phyloP scores from a whole-genome alignment of 2,113 vertebrate species.

The Scophthalmus maximus region DNA sequence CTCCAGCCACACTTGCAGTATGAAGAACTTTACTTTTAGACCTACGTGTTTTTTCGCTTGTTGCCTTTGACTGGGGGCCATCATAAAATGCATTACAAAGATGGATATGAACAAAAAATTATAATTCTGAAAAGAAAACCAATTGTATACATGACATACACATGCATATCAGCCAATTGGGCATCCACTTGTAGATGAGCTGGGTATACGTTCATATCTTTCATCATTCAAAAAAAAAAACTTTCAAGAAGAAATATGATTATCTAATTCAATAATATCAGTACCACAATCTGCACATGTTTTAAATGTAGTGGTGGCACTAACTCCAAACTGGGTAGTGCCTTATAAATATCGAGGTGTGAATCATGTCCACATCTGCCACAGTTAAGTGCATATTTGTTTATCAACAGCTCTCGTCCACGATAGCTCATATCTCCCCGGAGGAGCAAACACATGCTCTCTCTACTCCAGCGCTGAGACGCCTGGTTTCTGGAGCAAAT shows the following conservation, averaged over 20 bases:
- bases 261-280: too few relatives aligned
- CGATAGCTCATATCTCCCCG: slow-evolving; percentile 42
- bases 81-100: too few relatives aligned
- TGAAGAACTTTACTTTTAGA: too few relatives aligned
- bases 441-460: slow-evolving; percentile 63
- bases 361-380: slow-evolving; percentile 44
- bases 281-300: too few relatives aligned
- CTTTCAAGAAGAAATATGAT: not conserved
- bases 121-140: too few relatives aligned
- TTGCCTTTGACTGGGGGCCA: too few relatives aligned
- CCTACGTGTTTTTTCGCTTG: too few relatives aligned
- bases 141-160: too few relatives aligned
- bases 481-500: slow-evolving; percentile 77
- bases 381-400: slow-evolving; percentile 61
- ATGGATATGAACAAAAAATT: too few relatives aligned
- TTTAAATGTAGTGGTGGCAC: not conserved
- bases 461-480: slow-evolving; percentile 36
- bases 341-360: slow-evolving; percentile 15
- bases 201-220: not conserved
- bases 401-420: slow-evolving; percentile 58
- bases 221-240: too few relatives aligned
- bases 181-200: not conserved
- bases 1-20: not conserved
- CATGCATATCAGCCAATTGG: not conserved
- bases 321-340: slow-evolving; percentile 7